phyloP scores from a whole-genome alignment of 2,797 vertebrate species.

The Chelmon rostratus region DNA sequence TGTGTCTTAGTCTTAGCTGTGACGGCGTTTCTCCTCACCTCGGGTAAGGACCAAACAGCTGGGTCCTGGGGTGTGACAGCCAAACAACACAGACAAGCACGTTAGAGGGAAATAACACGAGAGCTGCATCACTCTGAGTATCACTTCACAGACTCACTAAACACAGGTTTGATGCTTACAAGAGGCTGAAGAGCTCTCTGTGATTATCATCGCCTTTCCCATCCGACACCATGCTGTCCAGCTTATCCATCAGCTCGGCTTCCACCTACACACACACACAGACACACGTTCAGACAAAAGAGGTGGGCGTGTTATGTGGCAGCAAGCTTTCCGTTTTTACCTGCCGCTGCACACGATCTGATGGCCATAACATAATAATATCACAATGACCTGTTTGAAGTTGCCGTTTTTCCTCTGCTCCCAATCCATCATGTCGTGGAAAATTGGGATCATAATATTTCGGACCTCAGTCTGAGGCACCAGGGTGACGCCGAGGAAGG shows the following conservation, averaged over 20 bases:
- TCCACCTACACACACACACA: slow-evolving; percentile 90
- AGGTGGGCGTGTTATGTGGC: slow-evolving; percentile 26
- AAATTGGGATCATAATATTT: slow-evolving; percentile 99
- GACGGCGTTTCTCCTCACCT: slow-evolving; percentile 85
- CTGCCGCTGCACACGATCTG: background rate
- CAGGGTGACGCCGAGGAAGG: slow-evolving; percentile 96
- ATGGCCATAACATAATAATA: background rate
- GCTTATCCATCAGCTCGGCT: slow-evolving; percentile 97
- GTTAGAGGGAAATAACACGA: slow-evolving; percentile 57
- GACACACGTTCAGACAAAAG: slow-evolving; percentile 38
- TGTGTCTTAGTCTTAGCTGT: background rate
- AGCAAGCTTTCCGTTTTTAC: slow-evolving; percentile 30
- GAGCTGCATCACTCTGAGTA: slow-evolving; percentile 67
- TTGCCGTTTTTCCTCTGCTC: slow-evolving; percentile 98
- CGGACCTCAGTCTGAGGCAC: slow-evolving; percentile 96
- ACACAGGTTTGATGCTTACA: slow-evolving; percentile 87
- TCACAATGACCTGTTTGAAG: slow-evolving; percentile 94
- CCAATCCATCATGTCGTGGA: slow-evolving; percentile 99
- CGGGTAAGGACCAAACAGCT: slow-evolving; percentile 98
- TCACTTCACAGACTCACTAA: slow-evolving; percentile 36
- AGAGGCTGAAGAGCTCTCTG: slow-evolving; percentile 97
- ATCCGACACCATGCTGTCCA: slow-evolving; percentile 98
- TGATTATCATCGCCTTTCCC: slow-evolving; percentile 99
- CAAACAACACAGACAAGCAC: slow-evolving; percentile 44
- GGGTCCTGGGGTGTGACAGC: slow-evolving; percentile 87